Evolutionary conservation across 92 coral and sea anemone genomes (phyloP).

Genomic region (Umimayanthus kanabou): DNA sequence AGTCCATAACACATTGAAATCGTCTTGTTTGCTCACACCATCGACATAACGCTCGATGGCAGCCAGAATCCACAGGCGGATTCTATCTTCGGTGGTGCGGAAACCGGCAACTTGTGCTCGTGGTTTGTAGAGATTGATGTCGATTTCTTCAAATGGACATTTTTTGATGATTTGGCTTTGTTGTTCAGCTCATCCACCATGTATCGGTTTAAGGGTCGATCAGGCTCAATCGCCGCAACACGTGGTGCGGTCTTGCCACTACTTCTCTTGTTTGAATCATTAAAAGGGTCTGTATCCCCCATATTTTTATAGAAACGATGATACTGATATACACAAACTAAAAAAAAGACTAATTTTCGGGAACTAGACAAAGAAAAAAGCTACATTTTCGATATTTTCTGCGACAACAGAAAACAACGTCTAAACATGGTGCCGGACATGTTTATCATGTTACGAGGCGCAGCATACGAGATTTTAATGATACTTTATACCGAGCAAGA

Average conservation of each 20-base stretch:
- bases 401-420: constrained; percentile 18
- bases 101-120: constrained; percentile 36
- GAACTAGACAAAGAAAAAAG: constrained; percentile 7
- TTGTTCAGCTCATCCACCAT: constrained; percentile 33
- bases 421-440: constrained; percentile 1
- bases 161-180: constrained; percentile 28
- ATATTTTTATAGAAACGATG: neutral
- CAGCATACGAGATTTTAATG: too few species aligned
- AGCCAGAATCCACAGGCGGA: constrained; percentile 30
- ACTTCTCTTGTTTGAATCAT: neutral
- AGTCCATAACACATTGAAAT: constrained; percentile 30
- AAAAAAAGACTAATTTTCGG: constrained; percentile 11
- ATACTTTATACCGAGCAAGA: too few species aligned
- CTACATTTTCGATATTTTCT: constrained; percentile 21
- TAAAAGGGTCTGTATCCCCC: constrained; percentile 10
- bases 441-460: too few species aligned
- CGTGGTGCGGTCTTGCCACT: constrained; percentile 14
- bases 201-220: constrained; percentile 20
- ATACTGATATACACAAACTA: neutral
- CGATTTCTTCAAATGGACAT: constrained; percentile 39
- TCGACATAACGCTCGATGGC: constrained; percentile 29
- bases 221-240: constrained; percentile 11
- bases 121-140: constrained; percentile 23
- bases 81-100: constrained; percentile 21
- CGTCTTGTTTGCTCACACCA: constrained; percentile 5